A percentile compares a stretch with the other conserved stretches of the same genome.
Conservation (phyloP, 2,113 vertebrate genomes). For the Pseudorhombus dupliciocellatus region DNA sequence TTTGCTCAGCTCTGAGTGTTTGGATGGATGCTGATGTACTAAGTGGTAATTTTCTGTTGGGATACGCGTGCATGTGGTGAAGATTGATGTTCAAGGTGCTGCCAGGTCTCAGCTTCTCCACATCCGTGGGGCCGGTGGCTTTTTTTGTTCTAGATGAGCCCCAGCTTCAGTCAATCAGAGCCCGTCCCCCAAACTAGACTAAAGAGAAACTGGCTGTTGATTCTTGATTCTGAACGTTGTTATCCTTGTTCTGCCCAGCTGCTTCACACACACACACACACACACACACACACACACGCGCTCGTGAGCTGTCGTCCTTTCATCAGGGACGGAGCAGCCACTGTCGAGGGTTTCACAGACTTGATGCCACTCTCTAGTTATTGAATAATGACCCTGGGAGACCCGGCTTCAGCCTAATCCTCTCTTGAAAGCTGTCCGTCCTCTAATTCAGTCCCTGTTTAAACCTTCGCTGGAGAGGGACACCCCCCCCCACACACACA, state of each 20-base stretch:
- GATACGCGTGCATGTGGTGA: too few relatives aligned
- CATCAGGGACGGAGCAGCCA: slow-evolving; percentile 23
- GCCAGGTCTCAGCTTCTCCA: too few relatives aligned
- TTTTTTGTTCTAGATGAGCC: too few relatives aligned
- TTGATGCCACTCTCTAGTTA: slow-evolving; percentile 54
- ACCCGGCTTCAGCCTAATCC: slow-evolving; percentile 68
- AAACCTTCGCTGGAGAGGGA: slow-evolving; percentile 56
- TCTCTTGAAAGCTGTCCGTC: slow-evolving; percentile 65
- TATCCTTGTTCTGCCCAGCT: too few relatives aligned
- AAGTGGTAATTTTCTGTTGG: too few relatives aligned
- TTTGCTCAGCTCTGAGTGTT: too few relatives aligned
- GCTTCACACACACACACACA: neutral
- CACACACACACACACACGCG: neutral
- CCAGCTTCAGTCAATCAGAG: too few relatives aligned
- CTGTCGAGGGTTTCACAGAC: slow-evolving; percentile 22
- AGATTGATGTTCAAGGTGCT: too few relatives aligned
- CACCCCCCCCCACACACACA: slow-evolving; percentile 24
- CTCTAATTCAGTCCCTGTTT: slow-evolving; percentile 64
- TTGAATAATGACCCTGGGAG: slow-evolving; percentile 65
- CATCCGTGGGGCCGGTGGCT: too few relatives aligned
- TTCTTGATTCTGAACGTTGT: too few relatives aligned
- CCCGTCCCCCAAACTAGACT: neutral
- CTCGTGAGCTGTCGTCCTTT: slow-evolving; percentile 9
- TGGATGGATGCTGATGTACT: too few relatives aligned
- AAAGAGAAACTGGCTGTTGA: too few relatives aligned